A percentile compares a stretch with the other conserved stretches of the same genome.
Conservation (phyloP, 2,113 vertebrate genomes). For the Syngnathus floridae region DNA sequence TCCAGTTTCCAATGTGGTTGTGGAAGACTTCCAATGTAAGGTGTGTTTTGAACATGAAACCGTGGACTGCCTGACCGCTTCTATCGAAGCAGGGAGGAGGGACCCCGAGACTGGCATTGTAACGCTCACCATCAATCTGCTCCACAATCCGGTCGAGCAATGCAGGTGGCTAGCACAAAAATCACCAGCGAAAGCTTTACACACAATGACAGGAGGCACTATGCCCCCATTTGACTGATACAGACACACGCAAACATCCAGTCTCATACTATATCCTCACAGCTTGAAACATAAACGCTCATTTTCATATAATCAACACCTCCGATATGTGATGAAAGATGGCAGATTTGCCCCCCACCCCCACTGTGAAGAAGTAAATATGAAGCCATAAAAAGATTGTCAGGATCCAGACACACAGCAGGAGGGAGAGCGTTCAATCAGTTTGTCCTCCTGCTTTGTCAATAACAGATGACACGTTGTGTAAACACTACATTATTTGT, state of each 20-base stretch:
- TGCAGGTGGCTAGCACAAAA: constrained; percentile 56
- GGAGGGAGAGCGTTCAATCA: not conserved
- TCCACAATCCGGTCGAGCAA: constrained; percentile 73
- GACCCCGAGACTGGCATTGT: constrained; percentile 53
- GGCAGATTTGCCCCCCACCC: constrained; percentile 9
- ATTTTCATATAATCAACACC: constrained; percentile 1
- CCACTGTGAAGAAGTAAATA: constrained; percentile 19
- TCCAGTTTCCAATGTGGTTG: constrained; percentile 14
- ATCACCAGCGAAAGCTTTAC: not conserved
- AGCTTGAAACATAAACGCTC: not conserved
- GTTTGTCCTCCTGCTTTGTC: constrained; percentile 11
- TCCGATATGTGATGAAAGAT: not conserved
- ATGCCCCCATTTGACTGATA: not conserved
- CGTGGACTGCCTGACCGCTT: constrained; percentile 24
- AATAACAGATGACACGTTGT: constrained; percentile 17
- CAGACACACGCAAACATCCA: constrained; percentile 1
- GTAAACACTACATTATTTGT: constrained; percentile 32
- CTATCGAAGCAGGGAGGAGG: constrained; percentile 48
- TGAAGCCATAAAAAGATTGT: constrained; percentile 13
- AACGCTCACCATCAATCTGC: constrained; percentile 65
- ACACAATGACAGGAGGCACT: not conserved
- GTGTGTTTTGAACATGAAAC: constrained; percentile 62
- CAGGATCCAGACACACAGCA: constrained; percentile 6
- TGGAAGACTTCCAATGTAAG: constrained; percentile 73
- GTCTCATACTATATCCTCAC: not conserved